Evolutionary conservation across 2,797 vertebrate genomes (phyloP).

Genomic region (Neosilurus mollespiculum): DNA sequence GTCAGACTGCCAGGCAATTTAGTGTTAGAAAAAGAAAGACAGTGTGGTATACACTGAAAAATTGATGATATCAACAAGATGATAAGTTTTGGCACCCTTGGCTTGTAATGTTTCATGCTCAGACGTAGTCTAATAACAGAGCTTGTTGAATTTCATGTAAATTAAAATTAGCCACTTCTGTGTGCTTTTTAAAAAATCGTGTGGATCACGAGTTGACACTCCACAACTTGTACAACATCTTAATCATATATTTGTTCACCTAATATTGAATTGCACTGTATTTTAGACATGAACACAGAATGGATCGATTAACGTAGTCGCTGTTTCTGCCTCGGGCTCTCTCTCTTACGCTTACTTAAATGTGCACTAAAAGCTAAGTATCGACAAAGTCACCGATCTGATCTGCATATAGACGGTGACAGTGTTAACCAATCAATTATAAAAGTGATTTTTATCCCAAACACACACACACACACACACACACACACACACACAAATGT

Average conservation of each 20-base stretch:
- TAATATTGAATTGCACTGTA: neutral
- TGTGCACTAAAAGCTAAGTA: conserved; percentile 22
- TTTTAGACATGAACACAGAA: conserved; percentile 3
- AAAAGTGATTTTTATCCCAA: conserved; percentile 33
- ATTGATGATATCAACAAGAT: too few relatives aligned
- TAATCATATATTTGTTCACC: neutral
- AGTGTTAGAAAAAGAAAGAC: conserved; percentile 49
- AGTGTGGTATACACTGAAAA: too few relatives aligned
- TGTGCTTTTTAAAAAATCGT: neutral
- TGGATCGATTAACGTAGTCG: conserved; percentile 24
- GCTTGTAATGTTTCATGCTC: neutral
- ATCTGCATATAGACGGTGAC: conserved; percentile 7
- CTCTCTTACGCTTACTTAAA: neutral
- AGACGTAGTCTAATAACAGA: neutral
- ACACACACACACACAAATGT: conserved; percentile 23
- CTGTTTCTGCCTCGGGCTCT: neutral
- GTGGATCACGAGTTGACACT: neutral
- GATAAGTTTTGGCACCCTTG: neutral
- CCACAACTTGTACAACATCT: neutral
- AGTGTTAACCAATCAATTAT: conserved; percentile 42
- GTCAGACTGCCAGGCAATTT: neutral
- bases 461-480: conserved; percentile 29
- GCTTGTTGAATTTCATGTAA: neutral
- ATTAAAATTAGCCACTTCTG: neutral
- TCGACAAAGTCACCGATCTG: conserved; percentile 16